Conservation (phyloP, 2,797 vertebrate genomes). For the Rhinoraja longicauda region DNA sequence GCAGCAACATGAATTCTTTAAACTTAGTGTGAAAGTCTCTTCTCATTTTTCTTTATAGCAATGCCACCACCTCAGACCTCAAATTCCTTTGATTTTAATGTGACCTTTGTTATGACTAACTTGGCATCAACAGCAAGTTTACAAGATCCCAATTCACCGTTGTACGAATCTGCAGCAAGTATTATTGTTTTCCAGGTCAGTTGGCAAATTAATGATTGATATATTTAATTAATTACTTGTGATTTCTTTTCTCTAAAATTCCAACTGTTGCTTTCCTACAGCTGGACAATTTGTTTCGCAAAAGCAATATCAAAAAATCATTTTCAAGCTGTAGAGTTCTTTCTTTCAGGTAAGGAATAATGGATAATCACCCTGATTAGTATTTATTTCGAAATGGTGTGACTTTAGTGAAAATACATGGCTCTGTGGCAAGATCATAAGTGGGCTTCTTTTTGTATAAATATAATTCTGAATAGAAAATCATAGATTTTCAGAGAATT, state of each 20-base stretch:
- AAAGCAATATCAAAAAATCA: background rate
- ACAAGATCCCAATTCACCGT: background rate
- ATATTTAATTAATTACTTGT: background rate
- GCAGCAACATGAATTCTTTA: too few species aligned
- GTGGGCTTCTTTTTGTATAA: too few species aligned
- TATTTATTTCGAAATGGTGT: too few species aligned
- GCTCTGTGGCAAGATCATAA: too few species aligned
- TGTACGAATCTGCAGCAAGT: background rate
- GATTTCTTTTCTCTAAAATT: background rate
- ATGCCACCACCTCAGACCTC: background rate
- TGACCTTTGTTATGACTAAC: conserved; percentile 16
- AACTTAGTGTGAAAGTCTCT: background rate
- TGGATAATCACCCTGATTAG: background rate
- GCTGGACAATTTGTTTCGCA: background rate
- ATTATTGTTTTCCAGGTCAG: background rate
- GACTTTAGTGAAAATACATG: too few species aligned
- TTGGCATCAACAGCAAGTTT: background rate
- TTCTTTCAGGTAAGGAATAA: background rate
- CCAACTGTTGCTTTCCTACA: background rate
- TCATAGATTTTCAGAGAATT: too few species aligned
- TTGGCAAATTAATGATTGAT: background rate
- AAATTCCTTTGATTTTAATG: background rate
- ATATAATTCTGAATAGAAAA: too few species aligned
- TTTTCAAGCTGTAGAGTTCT: background rate
- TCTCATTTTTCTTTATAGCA: background rate